Percentiles rank a stretch among this genome's conserved stretches.
phyloP scores from a whole-genome alignment of 2,888 invertebrate species.

The Acanthosoma haemorrhoidale region DNA sequence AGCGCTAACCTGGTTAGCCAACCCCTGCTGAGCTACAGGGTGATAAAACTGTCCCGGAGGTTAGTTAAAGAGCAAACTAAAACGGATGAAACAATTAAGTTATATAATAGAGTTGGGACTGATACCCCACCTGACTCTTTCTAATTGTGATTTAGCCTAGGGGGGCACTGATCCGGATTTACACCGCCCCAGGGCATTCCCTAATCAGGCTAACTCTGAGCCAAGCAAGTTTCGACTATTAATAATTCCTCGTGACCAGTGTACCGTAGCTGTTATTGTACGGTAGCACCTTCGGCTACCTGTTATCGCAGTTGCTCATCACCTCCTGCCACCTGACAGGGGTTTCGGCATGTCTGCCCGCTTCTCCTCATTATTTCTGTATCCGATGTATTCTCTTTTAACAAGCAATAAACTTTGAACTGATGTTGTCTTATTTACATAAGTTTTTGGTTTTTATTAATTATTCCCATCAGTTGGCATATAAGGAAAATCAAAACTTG shows the following conservation, averaged over 20 bases:
- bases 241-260: not conserved
- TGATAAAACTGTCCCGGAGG: not conserved
- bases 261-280: not conserved
- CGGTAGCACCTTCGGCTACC: no score
- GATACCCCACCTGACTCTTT: not conserved
- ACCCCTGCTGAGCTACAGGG: not conserved
- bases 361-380: no score
- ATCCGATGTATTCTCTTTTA: no score
- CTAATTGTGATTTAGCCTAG: not conserved
- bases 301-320: constrained; percentile 1
- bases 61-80: constrained; percentile 11
- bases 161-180: not conserved
- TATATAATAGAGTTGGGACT: constrained; percentile 7
- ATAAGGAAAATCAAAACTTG: no score
- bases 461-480: no score
- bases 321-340: not conserved
- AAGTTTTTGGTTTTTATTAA: no score
- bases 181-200: not conserved
- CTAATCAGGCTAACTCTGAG: not conserved
- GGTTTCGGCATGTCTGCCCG: not conserved
- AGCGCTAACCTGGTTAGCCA: not conserved
- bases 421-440: no score
- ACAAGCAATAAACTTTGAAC: no score
- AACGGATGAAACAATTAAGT: constrained; percentile 12
- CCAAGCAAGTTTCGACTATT: not conserved